A percentile compares a stretch with the other conserved stretches of the same genome.
Evolutionary conservation across 2,113 vertebrate species (phyloP).

Genomic region (Archocentrus centrarchus): DNA sequence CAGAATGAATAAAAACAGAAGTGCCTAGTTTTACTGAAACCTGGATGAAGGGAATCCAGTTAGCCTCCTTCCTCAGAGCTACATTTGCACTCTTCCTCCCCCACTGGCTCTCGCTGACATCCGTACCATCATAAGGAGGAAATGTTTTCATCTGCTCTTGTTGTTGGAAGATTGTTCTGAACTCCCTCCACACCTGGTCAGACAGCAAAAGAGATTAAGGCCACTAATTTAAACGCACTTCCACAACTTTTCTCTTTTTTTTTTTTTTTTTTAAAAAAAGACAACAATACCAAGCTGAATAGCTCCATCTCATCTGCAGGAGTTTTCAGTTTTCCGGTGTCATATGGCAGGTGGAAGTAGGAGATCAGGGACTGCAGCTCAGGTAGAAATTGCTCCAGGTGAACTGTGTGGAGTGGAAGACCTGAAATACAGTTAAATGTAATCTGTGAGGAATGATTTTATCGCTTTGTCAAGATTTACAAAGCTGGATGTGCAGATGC

Average conservation of each 20-base stretch:
- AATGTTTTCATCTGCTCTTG: conserved; percentile 81
- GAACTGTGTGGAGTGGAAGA: conserved; percentile 61
- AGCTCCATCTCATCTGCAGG: conserved; percentile 78
- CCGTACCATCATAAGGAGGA: conserved; percentile 69
- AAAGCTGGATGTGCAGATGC: no score
- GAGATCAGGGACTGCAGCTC: conserved; percentile 76
- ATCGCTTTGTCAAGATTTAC: no score
- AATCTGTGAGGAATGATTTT: neutral
- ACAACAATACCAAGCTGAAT: conserved; percentile 68
- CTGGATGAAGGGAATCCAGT: conserved; percentile 81
- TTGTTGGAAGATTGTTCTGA: conserved; percentile 77
- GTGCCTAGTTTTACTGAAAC: conserved; percentile 5
- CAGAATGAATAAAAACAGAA: neutral
- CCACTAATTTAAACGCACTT: neutral
- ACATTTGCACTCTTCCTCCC: conserved; percentile 52
- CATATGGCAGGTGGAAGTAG: conserved; percentile 70
- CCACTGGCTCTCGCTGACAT: conserved; percentile 59
- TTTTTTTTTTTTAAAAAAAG: neutral
- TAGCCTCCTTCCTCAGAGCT: conserved; percentile 80
- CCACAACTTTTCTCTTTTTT: neutral
- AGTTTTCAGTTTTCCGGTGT: conserved; percentile 67
- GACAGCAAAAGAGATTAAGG: neutral
- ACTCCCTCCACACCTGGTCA: conserved; percentile 76
- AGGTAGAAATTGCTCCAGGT: conserved; percentile 71
- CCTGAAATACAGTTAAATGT: conserved; percentile 13